Conservation (phyloP, 2,888 invertebrate genomes). For the Pristionchus japonicus region DNA sequence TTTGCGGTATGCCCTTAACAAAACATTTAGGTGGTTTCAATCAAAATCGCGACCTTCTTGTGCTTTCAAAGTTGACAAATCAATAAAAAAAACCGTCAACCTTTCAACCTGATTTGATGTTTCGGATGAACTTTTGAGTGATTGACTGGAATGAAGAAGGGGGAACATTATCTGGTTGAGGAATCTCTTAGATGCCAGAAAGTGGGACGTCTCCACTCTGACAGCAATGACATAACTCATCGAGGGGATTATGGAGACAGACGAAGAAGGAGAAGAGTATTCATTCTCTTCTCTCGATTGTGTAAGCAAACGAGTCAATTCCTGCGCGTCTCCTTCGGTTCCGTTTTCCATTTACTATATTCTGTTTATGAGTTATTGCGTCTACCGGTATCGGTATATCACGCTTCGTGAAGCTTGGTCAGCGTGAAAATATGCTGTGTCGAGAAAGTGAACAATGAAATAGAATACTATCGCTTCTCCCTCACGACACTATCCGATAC, state of each 20-base stretch:
- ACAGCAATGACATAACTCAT: conserved; percentile 20
- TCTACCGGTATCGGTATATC: too few species aligned
- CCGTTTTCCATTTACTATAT: background rate
- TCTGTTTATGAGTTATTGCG: too few species aligned
- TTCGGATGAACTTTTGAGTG: conserved; percentile 35
- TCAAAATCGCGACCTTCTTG: too few species aligned
- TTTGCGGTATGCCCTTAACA: too few species aligned
- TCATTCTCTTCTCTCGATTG: background rate
- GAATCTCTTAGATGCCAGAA: background rate
- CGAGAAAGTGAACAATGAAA: background rate
- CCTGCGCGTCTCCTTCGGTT: background rate
- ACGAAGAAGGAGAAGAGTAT: background rate
- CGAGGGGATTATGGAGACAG: conserved; percentile 19
- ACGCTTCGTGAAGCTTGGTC: background rate
- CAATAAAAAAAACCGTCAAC: too few species aligned
- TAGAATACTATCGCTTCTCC: background rate
- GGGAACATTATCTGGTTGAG: background rate
- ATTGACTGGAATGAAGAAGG: background rate
- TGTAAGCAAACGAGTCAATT: conserved; percentile 1
- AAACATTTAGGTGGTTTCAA: too few species aligned
- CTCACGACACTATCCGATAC: background rate
- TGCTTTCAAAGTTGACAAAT: too few species aligned
- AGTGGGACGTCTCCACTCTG: background rate
- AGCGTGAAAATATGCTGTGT: background rate
- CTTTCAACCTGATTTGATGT: too few species aligned